Evolutionary conservation across 2,797 vertebrate genomes (phyloP).

Genomic region (Mastacembelus armatus): DNA sequence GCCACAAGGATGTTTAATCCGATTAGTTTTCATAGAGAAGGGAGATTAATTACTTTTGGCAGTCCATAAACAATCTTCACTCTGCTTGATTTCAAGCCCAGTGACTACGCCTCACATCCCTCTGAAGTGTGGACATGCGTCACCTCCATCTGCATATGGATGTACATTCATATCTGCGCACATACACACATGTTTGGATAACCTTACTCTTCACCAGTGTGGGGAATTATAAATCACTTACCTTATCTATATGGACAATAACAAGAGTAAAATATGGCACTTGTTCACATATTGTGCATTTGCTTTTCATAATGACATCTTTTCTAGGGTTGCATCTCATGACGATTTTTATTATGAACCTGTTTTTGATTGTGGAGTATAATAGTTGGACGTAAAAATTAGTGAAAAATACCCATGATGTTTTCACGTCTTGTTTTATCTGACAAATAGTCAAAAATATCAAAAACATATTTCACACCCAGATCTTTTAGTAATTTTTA

Average conservation of each 20-base stretch:
- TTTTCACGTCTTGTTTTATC: too few relatives aligned
- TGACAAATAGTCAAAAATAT: too few relatives aligned
- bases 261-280: constrained; percentile 31
- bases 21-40: constrained; percentile 78
- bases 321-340: too few relatives aligned
- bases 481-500: too few relatives aligned
- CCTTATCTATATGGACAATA: constrained; percentile 23
- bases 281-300: too few relatives aligned
- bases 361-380: too few relatives aligned
- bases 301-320: too few relatives aligned
- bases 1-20: constrained; percentile 76
- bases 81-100: constrained; percentile 74
- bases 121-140: constrained; percentile 48
- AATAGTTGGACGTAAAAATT: too few relatives aligned
- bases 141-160: constrained; percentile 33
- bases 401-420: too few relatives aligned
- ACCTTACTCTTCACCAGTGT: constrained; percentile 15
- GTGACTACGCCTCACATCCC: constrained; percentile 48
- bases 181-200: constrained; percentile 14
- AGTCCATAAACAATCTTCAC: constrained; percentile 82
- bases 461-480: too few relatives aligned
- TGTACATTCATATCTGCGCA: constrained; percentile 25
- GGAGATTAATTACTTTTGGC: constrained; percentile 84
- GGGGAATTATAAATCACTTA: constrained; percentile 14
- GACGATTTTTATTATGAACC: too few relatives aligned